Conservation (phyloP, 92 coral and sea anemone species). For the Umimayanthus kanabou region DNA sequence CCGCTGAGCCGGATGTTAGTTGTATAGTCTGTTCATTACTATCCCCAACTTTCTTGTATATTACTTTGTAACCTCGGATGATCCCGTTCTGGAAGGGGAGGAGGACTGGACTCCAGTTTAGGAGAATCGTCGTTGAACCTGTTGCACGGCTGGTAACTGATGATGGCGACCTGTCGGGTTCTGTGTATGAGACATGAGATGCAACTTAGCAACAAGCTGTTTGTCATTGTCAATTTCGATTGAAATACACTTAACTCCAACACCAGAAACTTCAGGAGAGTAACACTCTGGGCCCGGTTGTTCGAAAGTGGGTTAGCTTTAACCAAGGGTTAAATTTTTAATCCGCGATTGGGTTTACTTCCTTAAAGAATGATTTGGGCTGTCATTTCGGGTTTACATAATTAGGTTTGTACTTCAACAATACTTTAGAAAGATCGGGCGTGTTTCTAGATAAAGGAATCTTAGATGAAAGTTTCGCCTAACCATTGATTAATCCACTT, state of each 20-base stretch:
- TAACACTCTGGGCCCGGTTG: too few species aligned
- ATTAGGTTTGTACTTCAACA: too few species aligned
- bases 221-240: not conserved
- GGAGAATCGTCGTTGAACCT: constrained; percentile 55
- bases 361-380: too few species aligned
- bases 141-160: constrained; percentile 39
- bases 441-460: too few species aligned
- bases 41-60: constrained; percentile 30
- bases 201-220: not conserved
- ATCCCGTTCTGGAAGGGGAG: constrained; percentile 48
- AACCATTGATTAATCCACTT: too few species aligned
- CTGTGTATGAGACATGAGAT: constrained; percentile 24
- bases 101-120: constrained; percentile 61
- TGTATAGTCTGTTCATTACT: not conserved
- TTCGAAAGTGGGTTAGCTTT: too few species aligned
- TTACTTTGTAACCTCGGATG: constrained; percentile 60
- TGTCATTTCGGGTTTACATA: too few species aligned
- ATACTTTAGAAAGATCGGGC: too few species aligned
- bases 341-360: too few species aligned
- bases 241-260: not conserved
- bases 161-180: constrained; percentile 50
- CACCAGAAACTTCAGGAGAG: not conserved
- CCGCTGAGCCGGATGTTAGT: not conserved
- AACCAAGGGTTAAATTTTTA: too few species aligned
- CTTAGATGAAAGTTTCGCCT: too few species aligned